Conservation (phyloP, 2,797 vertebrate species). For the Xenentodon cancila region DNA sequence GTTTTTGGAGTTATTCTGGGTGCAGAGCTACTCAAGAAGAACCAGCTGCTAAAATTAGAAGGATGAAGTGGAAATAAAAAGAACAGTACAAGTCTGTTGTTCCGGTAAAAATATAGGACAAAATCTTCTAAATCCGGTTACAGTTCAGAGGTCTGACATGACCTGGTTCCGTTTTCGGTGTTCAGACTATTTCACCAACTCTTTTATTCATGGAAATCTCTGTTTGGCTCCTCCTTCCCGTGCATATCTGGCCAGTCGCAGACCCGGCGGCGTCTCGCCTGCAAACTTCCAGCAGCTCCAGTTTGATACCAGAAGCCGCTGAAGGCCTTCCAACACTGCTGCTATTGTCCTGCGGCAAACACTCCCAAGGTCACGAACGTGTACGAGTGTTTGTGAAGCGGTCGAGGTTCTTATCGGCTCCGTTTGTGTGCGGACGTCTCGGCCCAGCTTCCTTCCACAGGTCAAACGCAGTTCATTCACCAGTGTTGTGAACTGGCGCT, state of each 20-base stretch:
- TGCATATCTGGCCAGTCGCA: neutral
- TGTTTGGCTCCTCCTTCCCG: neutral
- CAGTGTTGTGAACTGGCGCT: too few species aligned
- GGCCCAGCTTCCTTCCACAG: slow-evolving; percentile 22
- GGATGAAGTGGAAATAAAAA: too few species aligned
- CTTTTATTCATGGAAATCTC: too few species aligned
- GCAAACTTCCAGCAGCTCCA: slow-evolving; percentile 13
- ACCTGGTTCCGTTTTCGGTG: too few species aligned
- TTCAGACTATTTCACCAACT: neutral
- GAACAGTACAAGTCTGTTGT: too few species aligned
- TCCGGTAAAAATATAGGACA: too few species aligned
- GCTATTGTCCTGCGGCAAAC: slow-evolving; percentile 41
- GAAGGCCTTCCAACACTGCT: slow-evolving; percentile 43
- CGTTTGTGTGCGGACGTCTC: neutral
- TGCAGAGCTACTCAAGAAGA: too few species aligned
- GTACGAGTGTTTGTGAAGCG: neutral
- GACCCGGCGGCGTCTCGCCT: slow-evolving; percentile 15
- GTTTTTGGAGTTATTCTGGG: too few species aligned
- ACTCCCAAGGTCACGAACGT: slow-evolving; percentile 20
- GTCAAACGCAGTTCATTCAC: slow-evolving; percentile 21
- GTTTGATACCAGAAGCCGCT: slow-evolving; percentile 15
- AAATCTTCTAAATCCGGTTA: too few species aligned
- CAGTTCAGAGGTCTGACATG: too few species aligned
- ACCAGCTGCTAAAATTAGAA: too few species aligned
- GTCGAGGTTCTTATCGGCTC: slow-evolving; percentile 33